A percentile compares a stretch with the other conserved stretches of the same genome.
Evolutionary conservation across 35 echinoderm and acorn worm species (phyloP).

Genomic region (Patiria miniata): DNA sequence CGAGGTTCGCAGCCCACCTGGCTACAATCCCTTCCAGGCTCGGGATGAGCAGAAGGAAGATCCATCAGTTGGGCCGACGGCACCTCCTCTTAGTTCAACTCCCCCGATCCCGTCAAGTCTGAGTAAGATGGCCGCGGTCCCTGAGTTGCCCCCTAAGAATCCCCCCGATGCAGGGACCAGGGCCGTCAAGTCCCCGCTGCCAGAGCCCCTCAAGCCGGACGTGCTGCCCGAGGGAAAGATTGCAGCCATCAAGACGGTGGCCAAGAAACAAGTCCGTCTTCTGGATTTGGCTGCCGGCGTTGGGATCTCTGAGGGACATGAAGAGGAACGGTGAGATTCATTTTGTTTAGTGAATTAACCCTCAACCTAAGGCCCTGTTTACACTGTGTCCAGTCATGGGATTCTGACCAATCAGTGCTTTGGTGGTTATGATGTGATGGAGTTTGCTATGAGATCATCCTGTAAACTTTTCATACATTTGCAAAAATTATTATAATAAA

Average conservation of each 20-base stretch:
- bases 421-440: too few relatives aligned
- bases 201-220: slow-evolving; percentile 55
- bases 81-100: slow-evolving; percentile 21
- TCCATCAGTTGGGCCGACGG: not conserved
- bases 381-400: not conserved
- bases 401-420: too few relatives aligned
- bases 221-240: slow-evolving; percentile 62
- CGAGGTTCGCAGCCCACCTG: not conserved
- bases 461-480: too few relatives aligned
- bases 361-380: not conserved
- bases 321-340: not conserved
- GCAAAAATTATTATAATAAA: too few relatives aligned
- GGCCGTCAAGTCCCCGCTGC: slow-evolving; percentile 22
- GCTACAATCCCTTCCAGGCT: not conserved
- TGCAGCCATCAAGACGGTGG: slow-evolving; percentile 56
- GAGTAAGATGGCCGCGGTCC: not conserved
- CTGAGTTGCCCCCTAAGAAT: slow-evolving; percentile 32
- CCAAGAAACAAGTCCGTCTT: not conserved
- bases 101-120: not conserved
- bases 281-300: not conserved
- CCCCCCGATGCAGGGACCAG: slow-evolving; percentile 36
- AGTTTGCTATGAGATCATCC: too few relatives aligned
- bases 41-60: not conserved
- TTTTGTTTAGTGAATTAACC: not conserved
- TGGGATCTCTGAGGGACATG: not conserved